Base-by-base conservation (phyloP, 2,888 invertebrate genomes). In the Tenthredo mesomela region DNA sequence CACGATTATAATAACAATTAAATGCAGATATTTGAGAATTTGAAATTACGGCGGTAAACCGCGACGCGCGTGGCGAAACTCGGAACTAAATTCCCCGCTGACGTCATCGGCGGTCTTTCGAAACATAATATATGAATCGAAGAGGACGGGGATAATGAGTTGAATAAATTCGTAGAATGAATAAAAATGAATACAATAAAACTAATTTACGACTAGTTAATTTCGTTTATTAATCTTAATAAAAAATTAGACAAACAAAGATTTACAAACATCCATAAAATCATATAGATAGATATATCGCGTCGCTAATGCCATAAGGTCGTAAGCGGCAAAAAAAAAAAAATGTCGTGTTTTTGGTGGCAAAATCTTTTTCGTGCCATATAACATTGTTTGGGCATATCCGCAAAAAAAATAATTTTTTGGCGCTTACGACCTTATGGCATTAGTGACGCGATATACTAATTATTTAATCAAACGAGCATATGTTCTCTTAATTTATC, bases 401-500 rank as follows among this genome's bases (percentile, higher is more conserved):
- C n/a, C n/a, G n/a, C n/a, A n/a, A n/a, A n/a, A n/a, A n/a, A n/a
- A n/a, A n/a, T n/a, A n/a, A n/a, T n/a, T n/a, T n/a, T n/a, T n/a
- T n/a, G n/a, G n/a, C n/a, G n/a, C n/a, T n/a, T n/a, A n/a, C n/a
- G n/a, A n/a, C n/a, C n/a, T n/a, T n/a, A n/a, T n/a, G n/a, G n/a
- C n/a, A n/a, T n/a, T n/a, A n/a, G n/a, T n/a, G n/a, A n/a, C n/a
- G 29, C 29, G 1, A 2, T 29, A 29, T 29, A 29, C n/a, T 33
- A 33, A 33, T 3, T 33, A 15, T 37, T 67, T 29, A 0, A 67
- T 82, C 25, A 33, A 18, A 40, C 43, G 6, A 86, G 84, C 85
- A 88, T 85, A 70, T 88, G 84, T 61, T 88, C 85, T 2, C 70
- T 82, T 4, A 92, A 84, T 84, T 88, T 88, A 18, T 87, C 58